Conservation (phyloP, 2,888 invertebrate species). For the Lasioglossum calceatum region DNA sequence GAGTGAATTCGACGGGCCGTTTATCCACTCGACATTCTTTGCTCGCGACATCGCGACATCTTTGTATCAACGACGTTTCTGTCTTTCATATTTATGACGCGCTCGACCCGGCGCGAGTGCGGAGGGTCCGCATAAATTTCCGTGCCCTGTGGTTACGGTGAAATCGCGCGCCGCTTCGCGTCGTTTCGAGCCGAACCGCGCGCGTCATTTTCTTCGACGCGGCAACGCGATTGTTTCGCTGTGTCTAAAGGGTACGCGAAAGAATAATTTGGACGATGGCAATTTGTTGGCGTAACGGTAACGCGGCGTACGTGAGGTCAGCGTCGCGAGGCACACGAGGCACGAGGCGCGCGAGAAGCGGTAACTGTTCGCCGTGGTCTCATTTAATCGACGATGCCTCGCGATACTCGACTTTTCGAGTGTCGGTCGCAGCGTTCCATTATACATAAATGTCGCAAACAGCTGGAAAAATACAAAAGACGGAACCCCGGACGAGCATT, state of each 20-base stretch:
- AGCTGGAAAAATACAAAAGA: too few species aligned
- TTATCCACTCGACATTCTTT: neutral
- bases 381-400: neutral
- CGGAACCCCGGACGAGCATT: neutral
- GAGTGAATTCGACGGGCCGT: neutral
- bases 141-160: slow-evolving; percentile 68
- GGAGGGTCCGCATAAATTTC: slow-evolving; percentile 65
- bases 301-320: slow-evolving; percentile 52
- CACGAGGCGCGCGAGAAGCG: slow-evolving; percentile 11
- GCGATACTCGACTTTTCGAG: neutral
- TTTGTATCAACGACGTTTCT: neutral
- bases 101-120: slow-evolving; percentile 37
- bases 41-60: too few species aligned
- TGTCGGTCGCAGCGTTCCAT: neutral
- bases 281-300: slow-evolving; percentile 59
- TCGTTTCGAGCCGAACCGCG: neutral
- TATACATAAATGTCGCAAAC: too few species aligned
- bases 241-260: slow-evolving; percentile 16
- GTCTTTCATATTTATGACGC: slow-evolving; percentile 66
- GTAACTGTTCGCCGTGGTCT: slow-evolving; percentile 11
- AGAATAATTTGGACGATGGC: slow-evolving; percentile 39
- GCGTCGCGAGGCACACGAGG: slow-evolving; percentile 15
- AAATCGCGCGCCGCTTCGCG: slow-evolving; percentile 52
- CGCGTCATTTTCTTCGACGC: slow-evolving; percentile 49
- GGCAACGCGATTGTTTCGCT: slow-evolving; percentile 42